Percentiles rank a stretch among this genome's conserved stretches.
Evolutionary conservation across 2,797 vertebrate genomes (phyloP).

Genomic region (Helicolenus hilgendorfi): DNA sequence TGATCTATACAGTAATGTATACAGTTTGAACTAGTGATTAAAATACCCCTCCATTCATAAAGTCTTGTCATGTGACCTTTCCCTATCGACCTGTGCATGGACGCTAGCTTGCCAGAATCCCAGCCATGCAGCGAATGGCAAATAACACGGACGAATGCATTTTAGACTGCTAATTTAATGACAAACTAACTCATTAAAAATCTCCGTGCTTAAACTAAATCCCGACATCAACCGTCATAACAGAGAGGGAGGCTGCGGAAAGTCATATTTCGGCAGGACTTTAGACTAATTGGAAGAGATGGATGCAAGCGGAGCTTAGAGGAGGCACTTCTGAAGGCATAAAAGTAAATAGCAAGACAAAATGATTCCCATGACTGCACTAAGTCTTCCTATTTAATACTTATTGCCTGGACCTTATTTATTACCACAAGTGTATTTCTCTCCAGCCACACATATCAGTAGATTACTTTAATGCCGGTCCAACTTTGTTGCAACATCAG

Average conservation of each 20-base stretch:
- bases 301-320: conserved; percentile 62
- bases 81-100: not conserved
- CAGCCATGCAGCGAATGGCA: conserved; percentile 36
- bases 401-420: conserved; percentile 45
- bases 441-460: conserved; percentile 15
- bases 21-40: not conserved
- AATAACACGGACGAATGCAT: conserved; percentile 33
- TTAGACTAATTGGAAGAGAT: conserved; percentile 71
- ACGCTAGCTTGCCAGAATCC: conserved; percentile 1
- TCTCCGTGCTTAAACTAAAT: conserved; percentile 33
- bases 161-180: conserved; percentile 50
- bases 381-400: conserved; percentile 71
- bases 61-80: not conserved
- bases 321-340: conserved; percentile 46
- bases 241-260: conserved; percentile 23
- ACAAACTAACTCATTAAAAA: conserved; percentile 43
- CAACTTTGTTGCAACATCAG: conserved; percentile 62
- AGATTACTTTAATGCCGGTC: conserved; percentile 46
- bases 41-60: not conserved
- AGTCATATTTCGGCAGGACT: conserved; percentile 59
- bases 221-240: conserved; percentile 23
- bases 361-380: conserved; percentile 77
- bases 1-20: not conserved
- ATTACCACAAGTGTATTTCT: conserved; percentile 48
- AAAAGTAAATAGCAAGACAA: conserved; percentile 72